A percentile compares a stretch with the other conserved stretches of the same genome.
Conservation (phyloP, 2,888 invertebrate genomes). For the Platycheirus albimanus region DNA sequence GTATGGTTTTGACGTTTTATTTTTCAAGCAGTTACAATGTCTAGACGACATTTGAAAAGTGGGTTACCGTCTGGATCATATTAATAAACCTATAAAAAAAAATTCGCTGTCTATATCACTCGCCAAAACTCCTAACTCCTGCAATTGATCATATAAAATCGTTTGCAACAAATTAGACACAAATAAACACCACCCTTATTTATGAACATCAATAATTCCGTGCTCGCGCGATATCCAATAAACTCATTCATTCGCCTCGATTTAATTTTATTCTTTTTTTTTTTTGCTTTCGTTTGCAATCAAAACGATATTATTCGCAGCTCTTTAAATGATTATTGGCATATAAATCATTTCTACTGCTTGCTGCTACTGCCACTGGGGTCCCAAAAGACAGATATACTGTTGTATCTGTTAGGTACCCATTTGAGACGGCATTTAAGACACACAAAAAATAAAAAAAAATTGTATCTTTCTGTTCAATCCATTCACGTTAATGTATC, state of each 20-base stretch:
- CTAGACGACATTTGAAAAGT: too few relatives aligned
- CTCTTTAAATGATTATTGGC: slow-evolving; percentile 73
- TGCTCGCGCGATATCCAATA: slow-evolving; percentile 64
- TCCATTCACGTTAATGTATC: slow-evolving; percentile 58
- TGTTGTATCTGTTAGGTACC: slow-evolving; percentile 54
- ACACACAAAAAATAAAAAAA: too few relatives aligned
- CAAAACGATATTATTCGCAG: slow-evolving; percentile 69
- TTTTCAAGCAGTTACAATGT: too few relatives aligned
- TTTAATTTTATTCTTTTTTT: slow-evolving; percentile 1
- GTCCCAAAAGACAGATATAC: slow-evolving; percentile 53
- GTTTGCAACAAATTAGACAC: slow-evolving; percentile 25
- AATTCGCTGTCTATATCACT: too few relatives aligned
- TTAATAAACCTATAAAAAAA: too few relatives aligned
- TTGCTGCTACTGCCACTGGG: background rate
- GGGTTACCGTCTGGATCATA: too few relatives aligned
- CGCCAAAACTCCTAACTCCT: too few relatives aligned
- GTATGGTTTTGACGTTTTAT: too few relatives aligned
- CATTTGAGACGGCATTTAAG: slow-evolving; percentile 51
- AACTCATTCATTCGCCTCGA: slow-evolving; percentile 57
- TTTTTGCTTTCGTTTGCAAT: slow-evolving; percentile 48
- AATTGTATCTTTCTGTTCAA: slow-evolving; percentile 21
- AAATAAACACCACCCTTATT: slow-evolving; percentile 45
- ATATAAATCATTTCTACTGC: slow-evolving; percentile 67
- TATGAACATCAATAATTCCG: slow-evolving; percentile 57
- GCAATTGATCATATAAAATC: slow-evolving; percentile 6